Conservation (phyloP, 2,113 vertebrate genomes). For the Psilopogon haemacephalus region DNA sequence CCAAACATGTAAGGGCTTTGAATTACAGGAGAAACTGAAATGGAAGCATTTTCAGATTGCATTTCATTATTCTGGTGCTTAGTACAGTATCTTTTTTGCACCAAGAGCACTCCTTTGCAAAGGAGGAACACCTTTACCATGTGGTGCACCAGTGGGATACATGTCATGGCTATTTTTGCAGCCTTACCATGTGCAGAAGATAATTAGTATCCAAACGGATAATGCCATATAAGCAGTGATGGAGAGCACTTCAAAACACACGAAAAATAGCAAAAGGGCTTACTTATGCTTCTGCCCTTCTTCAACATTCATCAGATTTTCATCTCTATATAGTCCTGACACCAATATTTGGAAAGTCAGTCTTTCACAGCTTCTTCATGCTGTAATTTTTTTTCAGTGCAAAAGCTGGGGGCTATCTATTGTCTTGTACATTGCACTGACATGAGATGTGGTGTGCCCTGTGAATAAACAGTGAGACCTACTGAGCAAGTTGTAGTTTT, state of each 20-base stretch:
- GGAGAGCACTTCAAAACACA: neutral
- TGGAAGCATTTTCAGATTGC: neutral
- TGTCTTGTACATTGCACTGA: neutral
- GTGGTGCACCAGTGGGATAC: neutral
- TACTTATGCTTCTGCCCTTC: neutral
- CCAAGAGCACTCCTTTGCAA: neutral
- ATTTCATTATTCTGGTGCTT: neutral
- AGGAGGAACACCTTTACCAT: neutral
- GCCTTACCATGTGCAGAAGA: neutral
- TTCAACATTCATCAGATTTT: neutral
- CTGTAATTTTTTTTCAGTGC: neutral
- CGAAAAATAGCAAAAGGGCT: neutral
- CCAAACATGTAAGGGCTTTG: neutral
- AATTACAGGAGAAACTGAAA: neutral
- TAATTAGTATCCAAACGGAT: neutral
- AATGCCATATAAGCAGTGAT: neutral
- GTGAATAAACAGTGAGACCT: neutral
- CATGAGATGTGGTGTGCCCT: accelerated
- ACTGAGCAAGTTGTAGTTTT: neutral
- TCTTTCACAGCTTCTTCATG: neutral
- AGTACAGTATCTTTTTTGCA: neutral
- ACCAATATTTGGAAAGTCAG: neutral
- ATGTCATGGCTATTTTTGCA: neutral
- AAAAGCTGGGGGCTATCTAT: neutral
- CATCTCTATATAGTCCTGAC: neutral